phyloP scores from a whole-genome alignment of 1,140 invertebrate species.

The Drosophila baimaii region DNA sequence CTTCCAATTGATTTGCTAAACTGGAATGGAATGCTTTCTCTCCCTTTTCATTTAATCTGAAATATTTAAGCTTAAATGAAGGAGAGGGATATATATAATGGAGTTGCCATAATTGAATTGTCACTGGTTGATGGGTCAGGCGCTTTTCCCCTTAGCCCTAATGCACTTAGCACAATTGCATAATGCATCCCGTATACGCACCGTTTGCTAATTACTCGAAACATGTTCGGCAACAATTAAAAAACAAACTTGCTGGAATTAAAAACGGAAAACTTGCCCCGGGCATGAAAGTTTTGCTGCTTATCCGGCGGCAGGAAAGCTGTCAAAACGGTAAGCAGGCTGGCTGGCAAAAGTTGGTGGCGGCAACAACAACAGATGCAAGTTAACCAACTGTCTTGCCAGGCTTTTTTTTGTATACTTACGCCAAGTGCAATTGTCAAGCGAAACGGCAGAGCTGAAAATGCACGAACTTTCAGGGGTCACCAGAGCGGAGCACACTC shows the following conservation, averaged over 20 bases:
- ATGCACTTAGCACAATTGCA: conserved; percentile 14
- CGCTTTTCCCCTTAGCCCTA: conserved; percentile 9
- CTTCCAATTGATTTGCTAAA: conserved; percentile 40
- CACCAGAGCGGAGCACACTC: conserved; percentile 11
- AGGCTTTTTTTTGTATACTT: conserved; percentile 43
- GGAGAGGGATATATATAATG: too few species aligned
- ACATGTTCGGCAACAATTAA: conserved; percentile 28
- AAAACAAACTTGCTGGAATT: conserved; percentile 26
- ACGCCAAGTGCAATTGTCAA: conserved; percentile 38
- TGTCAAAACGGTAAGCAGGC: conserved; percentile 24
- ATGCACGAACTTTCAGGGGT: conserved; percentile 3
- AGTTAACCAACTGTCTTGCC: conserved; percentile 43
- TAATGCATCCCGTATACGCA: conserved; percentile 62
- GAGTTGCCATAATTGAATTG: conserved; percentile 35
- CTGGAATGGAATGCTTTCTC: background rate
- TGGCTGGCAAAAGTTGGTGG: conserved; percentile 43
- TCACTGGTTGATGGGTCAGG: background rate
- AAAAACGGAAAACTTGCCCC: conserved; percentile 33
- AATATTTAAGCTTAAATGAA: conserved; percentile 5
- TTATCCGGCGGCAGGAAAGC: conserved; percentile 29
- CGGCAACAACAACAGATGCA: conserved; percentile 49
- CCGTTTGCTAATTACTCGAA: conserved; percentile 62
- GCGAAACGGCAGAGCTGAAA: conserved; percentile 8
- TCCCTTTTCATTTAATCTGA: background rate
- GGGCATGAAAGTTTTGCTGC: conserved; percentile 43